Percentiles rank a stretch among this genome's conserved stretches.
Conservation (phyloP, 2,113 vertebrate genomes). For the Potamarius usumacintae region DNA sequence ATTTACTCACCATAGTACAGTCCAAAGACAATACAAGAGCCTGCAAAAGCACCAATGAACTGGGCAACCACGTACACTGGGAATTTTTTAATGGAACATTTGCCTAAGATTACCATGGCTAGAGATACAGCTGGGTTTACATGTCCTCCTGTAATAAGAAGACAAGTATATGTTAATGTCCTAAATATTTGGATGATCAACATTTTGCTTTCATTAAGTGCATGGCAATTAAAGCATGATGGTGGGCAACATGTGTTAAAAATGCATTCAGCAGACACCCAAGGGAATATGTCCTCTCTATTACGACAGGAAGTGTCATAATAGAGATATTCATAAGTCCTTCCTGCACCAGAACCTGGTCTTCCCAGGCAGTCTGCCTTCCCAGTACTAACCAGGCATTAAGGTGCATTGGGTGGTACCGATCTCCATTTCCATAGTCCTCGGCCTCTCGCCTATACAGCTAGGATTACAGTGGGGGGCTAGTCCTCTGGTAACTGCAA, state of each 20-base stretch:
- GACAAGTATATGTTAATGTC: not conserved
- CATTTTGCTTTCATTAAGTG: conserved; percentile 5
- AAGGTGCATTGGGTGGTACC: no score
- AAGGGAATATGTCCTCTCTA: conserved; percentile 4
- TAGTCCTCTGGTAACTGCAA: no score
- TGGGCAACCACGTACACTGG: conserved; percentile 88
- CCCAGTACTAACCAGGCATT: no score
- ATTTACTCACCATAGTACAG: conserved; percentile 85
- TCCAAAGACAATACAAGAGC: conserved; percentile 83
- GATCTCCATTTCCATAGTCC: no score
- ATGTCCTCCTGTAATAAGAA: conserved; percentile 82
- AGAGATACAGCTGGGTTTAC: conserved; percentile 94
- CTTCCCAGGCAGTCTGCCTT: no score
- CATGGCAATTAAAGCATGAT: not conserved
- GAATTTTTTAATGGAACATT: conserved; percentile 85
- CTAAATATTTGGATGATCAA: not conserved
- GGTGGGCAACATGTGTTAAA: not conserved
- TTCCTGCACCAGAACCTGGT: no score
- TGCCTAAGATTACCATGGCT: conserved; percentile 88
- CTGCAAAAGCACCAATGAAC: conserved; percentile 86
- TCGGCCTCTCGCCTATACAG: no score
- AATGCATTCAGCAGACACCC: not conserved
- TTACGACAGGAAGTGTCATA: not conserved
- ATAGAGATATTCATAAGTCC: no score
- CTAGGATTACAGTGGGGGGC: no score